phyloP scores from a whole-genome alignment of 2,888 invertebrate genomes.

The Ochropleura leucogaster region DNA sequence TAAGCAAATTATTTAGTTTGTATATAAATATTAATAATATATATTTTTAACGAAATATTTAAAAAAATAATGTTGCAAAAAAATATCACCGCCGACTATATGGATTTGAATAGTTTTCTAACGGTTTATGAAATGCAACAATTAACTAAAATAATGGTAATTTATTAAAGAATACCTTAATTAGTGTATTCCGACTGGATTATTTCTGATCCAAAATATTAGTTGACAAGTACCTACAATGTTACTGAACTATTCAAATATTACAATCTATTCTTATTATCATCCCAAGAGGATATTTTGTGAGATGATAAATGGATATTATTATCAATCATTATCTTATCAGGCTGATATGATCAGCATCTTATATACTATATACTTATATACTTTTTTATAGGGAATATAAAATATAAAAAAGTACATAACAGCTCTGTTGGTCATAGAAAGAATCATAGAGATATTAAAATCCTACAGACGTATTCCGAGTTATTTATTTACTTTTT shows the following conservation, averaged over 20 bases:
- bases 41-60: too few relatives aligned
- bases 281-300: conserved; percentile 2
- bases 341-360: conserved; percentile 5
- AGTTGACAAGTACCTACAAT: background rate
- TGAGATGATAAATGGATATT: conserved; percentile 13
- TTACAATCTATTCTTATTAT: background rate
- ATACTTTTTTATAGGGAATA: too few relatives aligned
- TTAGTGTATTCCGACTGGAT: background rate
- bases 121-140: too few relatives aligned
- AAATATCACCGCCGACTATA: too few relatives aligned
- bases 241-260: conserved; percentile 16
- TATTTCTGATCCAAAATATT: conserved; percentile 3
- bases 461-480: background rate
- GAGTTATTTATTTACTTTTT: background rate
- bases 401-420: too few relatives aligned
- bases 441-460: background rate
- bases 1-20: too few relatives aligned
- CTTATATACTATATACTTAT: too few relatives aligned
- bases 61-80: too few relatives aligned
- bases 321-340: conserved; percentile 30
- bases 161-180: background rate
- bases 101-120: too few relatives aligned
- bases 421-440: background rate
- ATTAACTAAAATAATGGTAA: background rate
- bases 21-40: too few relatives aligned